Evolutionary conservation across 2,113 vertebrate genomes (phyloP).

Genomic region (Chamaea fasciata): DNA sequence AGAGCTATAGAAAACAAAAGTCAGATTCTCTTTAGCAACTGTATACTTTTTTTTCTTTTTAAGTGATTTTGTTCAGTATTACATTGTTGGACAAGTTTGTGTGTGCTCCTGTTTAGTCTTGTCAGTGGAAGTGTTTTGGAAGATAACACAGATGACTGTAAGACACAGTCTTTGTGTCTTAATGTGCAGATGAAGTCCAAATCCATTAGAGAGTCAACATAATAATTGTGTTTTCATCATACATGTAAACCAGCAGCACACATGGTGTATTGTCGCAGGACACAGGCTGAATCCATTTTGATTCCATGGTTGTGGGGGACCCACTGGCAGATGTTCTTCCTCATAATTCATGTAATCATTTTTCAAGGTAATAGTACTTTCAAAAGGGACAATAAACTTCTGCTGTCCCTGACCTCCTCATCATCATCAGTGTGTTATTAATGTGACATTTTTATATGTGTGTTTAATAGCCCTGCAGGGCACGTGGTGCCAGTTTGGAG

Average conservation of each 20-base stretch:
- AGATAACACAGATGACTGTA: background rate
- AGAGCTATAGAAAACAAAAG: background rate
- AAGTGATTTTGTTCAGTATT: background rate
- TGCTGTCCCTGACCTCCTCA: background rate
- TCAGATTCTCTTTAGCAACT: background rate
- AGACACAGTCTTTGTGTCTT: background rate
- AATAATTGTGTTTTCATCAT: background rate
- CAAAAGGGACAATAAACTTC: background rate
- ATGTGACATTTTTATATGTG: background rate
- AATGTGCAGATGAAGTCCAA: background rate
- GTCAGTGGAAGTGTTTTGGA: background rate
- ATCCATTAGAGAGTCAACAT: too few species aligned
- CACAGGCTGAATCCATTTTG: background rate
- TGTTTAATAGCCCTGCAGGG: background rate
- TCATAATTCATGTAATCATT: background rate
- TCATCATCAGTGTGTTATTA: background rate
- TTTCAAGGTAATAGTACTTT: background rate
- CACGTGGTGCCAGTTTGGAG: rapidly evolving
- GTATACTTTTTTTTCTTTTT: too few species aligned
- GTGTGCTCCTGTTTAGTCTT: background rate
- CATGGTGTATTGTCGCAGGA: rapidly evolving
- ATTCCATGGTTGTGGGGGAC: background rate
- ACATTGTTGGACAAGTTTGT: background rate
- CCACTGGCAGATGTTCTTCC: background rate
- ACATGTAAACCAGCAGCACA: background rate